Evolutionary conservation across 2,797 vertebrate genomes (phyloP).

Genomic region (Acanthornis magna): DNA sequence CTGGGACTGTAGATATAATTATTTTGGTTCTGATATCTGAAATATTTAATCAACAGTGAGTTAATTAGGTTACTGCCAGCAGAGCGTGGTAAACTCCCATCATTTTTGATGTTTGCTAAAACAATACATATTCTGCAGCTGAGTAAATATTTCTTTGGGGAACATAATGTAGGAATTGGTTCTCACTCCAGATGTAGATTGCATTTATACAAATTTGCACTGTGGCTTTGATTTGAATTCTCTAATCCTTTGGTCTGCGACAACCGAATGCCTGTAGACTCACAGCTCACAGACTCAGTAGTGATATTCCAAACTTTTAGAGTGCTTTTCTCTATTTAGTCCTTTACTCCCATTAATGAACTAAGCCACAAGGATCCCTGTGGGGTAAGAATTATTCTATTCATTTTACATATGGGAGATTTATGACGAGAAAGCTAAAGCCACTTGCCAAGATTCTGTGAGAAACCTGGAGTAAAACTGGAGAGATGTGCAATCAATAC

Average conservation of each 20-base stretch:
- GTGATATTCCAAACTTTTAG: neutral
- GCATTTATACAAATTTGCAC: slow-evolving; percentile 17
- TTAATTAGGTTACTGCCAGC: slow-evolving; percentile 36
- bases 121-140: slow-evolving; percentile 36
- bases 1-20: slow-evolving; percentile 8
- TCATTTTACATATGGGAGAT: neutral
- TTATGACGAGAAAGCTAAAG: slow-evolving; percentile 4
- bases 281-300: neutral
- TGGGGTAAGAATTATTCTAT: neutral
- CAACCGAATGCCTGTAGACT: neutral
- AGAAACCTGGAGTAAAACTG: neutral
- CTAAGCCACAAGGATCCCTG: neutral
- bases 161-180: neutral
- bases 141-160: slow-evolving; percentile 39
- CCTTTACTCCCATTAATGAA: neutral
- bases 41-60: slow-evolving; percentile 21
- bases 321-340: neutral
- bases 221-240: slow-evolving; percentile 34
- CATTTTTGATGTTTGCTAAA: slow-evolving; percentile 17
- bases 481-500: neutral
- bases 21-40: slow-evolving; percentile 23
- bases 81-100: slow-evolving; percentile 7
- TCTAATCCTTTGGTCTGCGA: neutral
- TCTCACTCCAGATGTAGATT: slow-evolving; percentile 19
- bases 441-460: neutral